A percentile compares a stretch with the other conserved stretches of the same genome.
phyloP scores from a whole-genome alignment of 1,140 invertebrate genomes.

The Pissodes strobi region DNA sequence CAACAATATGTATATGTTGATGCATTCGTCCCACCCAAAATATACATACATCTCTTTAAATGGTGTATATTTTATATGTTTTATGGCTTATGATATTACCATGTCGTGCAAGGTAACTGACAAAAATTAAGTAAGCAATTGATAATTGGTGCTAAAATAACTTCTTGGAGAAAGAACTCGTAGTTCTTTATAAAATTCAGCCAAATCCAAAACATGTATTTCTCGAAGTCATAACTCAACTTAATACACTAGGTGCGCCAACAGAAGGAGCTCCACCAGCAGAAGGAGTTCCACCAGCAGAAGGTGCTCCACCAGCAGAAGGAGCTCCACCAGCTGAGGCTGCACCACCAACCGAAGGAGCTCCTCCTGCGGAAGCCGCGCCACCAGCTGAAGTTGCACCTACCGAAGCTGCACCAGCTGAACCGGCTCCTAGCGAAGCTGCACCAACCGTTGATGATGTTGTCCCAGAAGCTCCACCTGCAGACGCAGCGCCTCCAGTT shows the following conservation, averaged over 20 bases:
- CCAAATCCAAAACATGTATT: slow-evolving; percentile 50
- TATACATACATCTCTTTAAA: too few species aligned
- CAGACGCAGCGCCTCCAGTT: slow-evolving; percentile 25
- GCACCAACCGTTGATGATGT: slow-evolving; percentile 44
- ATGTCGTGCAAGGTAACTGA: too few species aligned
- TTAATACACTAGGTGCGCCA: slow-evolving; percentile 44
- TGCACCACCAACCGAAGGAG: slow-evolving; percentile 48
- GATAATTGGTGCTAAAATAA: too few species aligned
- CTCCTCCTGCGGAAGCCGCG: slow-evolving; percentile 55
- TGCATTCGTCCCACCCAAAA: too few species aligned
- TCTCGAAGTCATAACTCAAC: too few species aligned
- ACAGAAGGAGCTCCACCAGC: slow-evolving; percentile 47
- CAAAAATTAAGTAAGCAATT: too few species aligned
- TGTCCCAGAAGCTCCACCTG: slow-evolving; percentile 8
- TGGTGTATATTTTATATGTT: too few species aligned
- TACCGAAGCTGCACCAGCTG: slow-evolving; percentile 17
- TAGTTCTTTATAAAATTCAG: background rate
- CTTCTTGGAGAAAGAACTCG: too few species aligned
- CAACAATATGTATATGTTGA: too few species aligned
- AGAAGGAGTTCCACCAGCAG: slow-evolving; percentile 58
- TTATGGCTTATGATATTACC: too few species aligned
- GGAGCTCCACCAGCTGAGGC: slow-evolving; percentile 52
- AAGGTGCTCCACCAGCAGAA: slow-evolving; percentile 56
- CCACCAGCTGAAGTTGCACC: slow-evolving; percentile 33
- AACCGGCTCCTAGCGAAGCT: slow-evolving; percentile 41